These are phyloP conservation scores for Buteo buteo DNA, from an alignment of 2,113 vertebrate species.

Conservation along the genomic window DNA sequence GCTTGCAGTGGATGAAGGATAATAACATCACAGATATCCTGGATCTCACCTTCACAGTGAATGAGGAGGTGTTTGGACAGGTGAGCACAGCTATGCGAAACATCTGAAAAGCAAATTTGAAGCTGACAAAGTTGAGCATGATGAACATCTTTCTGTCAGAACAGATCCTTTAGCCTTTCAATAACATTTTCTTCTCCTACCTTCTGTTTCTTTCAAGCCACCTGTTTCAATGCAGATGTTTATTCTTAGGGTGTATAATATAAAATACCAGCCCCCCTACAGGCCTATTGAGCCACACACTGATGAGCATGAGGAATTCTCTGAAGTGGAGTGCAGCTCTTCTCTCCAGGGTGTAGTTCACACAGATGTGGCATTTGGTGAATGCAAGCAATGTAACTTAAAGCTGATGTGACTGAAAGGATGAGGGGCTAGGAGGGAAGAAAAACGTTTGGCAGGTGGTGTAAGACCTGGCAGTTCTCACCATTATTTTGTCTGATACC, in stretches of 20 bases:
- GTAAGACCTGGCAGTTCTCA: background rate
- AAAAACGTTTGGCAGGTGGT: background rate
- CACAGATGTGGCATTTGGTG: slow-evolving; percentile 15
- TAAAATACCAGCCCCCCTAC: background rate
- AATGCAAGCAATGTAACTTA: background rate
- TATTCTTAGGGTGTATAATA: background rate
- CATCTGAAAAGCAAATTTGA: slow-evolving; percentile 1
- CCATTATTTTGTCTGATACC: background rate
- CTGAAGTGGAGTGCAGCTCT: background rate
- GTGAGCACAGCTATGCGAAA: slow-evolving; percentile 67
- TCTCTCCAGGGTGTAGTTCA: background rate
- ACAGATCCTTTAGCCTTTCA: slow-evolving; percentile 18
- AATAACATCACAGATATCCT: slow-evolving; percentile 97
- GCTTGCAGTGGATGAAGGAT: slow-evolving; percentile 99
- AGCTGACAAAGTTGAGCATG: background rate
- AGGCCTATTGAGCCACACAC: slow-evolving; percentile 8
- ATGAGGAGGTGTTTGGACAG: slow-evolving; percentile 99
- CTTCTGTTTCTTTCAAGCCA: slow-evolving; percentile 36
- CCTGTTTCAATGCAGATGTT: slow-evolving; percentile 23
- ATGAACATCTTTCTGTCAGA: slow-evolving; percentile 35
- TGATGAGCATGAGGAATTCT: slow-evolving; percentile 44
- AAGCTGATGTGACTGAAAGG: slow-evolving; percentile 10
- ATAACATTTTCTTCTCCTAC: background rate
- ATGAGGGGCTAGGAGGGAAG: background rate
- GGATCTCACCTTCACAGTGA: slow-evolving; percentile 97